phyloP scores from a whole-genome alignment of 2,797 vertebrate genomes.

The Parauchenoglanis punctatus region DNA sequence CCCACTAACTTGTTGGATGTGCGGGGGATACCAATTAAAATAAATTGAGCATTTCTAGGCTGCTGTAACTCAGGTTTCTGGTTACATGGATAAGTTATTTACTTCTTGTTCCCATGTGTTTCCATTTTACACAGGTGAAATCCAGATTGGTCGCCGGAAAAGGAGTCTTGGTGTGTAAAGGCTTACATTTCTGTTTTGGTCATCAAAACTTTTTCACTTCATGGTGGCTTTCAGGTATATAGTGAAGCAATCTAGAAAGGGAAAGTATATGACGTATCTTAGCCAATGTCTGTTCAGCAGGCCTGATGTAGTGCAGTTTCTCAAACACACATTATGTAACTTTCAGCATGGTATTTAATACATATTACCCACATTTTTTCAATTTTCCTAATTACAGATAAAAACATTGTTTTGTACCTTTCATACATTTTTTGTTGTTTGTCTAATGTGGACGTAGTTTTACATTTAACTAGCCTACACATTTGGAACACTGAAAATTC shows the following conservation, averaged over 20 bases:
- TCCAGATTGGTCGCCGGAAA: conserved; percentile 68
- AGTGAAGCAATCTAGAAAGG: conserved; percentile 15
- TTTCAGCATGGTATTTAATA: background rate
- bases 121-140: conserved; percentile 71
- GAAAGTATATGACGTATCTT: conserved; percentile 14
- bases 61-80: background rate
- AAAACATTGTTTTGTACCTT: background rate
- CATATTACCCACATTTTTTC: background rate
- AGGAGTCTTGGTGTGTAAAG: conserved; percentile 70
- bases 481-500: background rate
- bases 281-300: conserved; percentile 25
- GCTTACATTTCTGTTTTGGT: background rate
- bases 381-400: background rate
- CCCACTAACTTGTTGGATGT: background rate
- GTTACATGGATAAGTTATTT: background rate
- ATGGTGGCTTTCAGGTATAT: conserved; percentile 27
- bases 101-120: background rate
- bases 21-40: background rate
- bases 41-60: background rate
- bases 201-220: background rate
- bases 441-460: conserved; percentile 15
- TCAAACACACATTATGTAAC: conserved; percentile 3
- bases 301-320: conserved; percentile 12
- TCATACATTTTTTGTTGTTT: background rate
- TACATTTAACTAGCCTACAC: background rate